Conservation (phyloP, 2,113 vertebrate genomes). For the Semicossyphus pulcher region DNA sequence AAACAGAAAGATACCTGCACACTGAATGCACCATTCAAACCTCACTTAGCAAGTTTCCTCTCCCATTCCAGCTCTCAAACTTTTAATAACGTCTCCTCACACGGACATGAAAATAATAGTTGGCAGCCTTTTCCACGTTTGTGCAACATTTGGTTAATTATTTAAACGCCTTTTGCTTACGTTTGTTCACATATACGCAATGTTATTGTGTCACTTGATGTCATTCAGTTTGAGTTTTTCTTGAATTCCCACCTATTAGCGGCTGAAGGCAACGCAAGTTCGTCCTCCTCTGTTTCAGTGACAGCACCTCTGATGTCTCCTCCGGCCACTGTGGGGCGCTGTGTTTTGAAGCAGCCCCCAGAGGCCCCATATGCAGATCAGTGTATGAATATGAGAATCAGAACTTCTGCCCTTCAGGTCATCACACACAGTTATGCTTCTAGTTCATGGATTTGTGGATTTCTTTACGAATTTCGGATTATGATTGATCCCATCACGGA, state of each 20-base stretch:
- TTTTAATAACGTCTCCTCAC: neutral
- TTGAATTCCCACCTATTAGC: neutral
- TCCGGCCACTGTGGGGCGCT: slow-evolving; percentile 59
- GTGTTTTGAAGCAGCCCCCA: slow-evolving; percentile 20
- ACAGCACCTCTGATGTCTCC: slow-evolving; percentile 29
- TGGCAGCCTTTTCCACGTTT: neutral
- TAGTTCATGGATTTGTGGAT: too few species aligned
- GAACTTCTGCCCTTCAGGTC: neutral
- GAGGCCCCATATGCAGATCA: slow-evolving; percentile 25
- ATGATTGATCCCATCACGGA: neutral
- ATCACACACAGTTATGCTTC: neutral
- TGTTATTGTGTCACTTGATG: neutral
- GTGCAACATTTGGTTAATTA: neutral
- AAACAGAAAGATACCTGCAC: slow-evolving; percentile 22
- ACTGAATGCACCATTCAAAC: slow-evolving; percentile 20
- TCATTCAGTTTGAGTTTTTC: neutral
- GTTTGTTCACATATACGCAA: neutral
- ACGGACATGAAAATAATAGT: neutral
- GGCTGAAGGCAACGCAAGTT: neutral
- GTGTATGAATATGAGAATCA: neutral
- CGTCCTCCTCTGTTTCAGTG: neutral
- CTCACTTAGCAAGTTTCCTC: slow-evolving; percentile 8
- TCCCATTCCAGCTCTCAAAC: neutral
- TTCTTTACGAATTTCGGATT: too few species aligned
- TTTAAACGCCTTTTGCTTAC: neutral